Evolutionary conservation across 2,797 vertebrate species (phyloP).

Genomic region (Zenarchopterus dispar): DNA sequence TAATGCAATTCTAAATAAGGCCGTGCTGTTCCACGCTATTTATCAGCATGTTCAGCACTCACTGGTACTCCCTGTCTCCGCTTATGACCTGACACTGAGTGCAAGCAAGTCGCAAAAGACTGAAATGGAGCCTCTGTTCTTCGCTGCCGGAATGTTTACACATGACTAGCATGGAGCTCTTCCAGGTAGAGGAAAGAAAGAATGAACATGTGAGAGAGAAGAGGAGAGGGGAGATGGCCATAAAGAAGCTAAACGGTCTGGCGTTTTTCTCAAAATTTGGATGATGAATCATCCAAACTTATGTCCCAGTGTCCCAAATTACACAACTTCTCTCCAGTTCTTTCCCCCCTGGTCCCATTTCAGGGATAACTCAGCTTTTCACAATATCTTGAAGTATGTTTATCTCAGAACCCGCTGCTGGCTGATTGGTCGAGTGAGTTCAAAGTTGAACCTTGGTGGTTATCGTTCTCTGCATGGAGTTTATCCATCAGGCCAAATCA

Average conservation of each 20-base stretch:
- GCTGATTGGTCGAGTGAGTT: slow-evolving; percentile 28
- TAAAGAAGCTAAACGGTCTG: slow-evolving; percentile 3
- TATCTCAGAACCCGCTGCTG: slow-evolving; percentile 26
- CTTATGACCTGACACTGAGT: slow-evolving; percentile 45
- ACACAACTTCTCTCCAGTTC: slow-evolving; percentile 10
- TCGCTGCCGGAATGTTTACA: slow-evolving; percentile 36
- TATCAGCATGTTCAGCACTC: slow-evolving; percentile 44
- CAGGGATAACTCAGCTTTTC: slow-evolving; percentile 22
- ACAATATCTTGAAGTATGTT: slow-evolving; percentile 29
- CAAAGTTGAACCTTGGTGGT: slow-evolving; percentile 25
- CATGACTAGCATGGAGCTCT: slow-evolving; percentile 54
- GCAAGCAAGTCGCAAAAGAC: slow-evolving; percentile 15
- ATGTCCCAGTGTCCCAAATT: slow-evolving; percentile 53
- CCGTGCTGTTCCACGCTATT: slow-evolving; percentile 31
- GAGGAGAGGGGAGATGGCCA: background rate
- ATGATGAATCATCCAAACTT: slow-evolving; percentile 67
- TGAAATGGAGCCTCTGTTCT: slow-evolving; percentile 58
- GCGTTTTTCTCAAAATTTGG: slow-evolving; percentile 47
- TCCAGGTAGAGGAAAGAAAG: background rate
- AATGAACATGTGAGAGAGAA: too few species aligned
- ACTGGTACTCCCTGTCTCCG: slow-evolving; percentile 52
- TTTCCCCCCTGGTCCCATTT: slow-evolving; percentile 28
- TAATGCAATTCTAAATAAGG: slow-evolving; percentile 74
- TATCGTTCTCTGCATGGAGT: slow-evolving; percentile 35
- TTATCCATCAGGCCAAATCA: slow-evolving; percentile 38